Evolutionary conservation across 2,113 vertebrate genomes (phyloP), one percentile per base, ranked within the genome.

Genomic region (Cathartes aura): DNA sequence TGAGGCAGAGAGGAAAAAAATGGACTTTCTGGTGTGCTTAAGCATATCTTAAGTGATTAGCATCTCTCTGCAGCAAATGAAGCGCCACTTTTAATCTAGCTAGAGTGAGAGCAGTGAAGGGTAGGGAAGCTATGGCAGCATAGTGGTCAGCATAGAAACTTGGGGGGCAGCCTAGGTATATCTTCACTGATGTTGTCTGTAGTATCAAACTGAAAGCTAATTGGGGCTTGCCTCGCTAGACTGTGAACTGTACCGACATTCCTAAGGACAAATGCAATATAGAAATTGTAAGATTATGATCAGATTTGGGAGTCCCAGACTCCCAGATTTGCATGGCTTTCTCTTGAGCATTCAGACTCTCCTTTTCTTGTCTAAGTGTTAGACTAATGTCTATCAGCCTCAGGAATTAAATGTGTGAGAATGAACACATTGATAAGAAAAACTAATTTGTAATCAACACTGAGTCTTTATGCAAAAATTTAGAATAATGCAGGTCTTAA

Each of bases 361-460:
- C 87, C 94, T 95, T 95, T 91, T 92, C 95, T 97, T 96, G 48
- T 85, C 95, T 94, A 96, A 96, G 94, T 97, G 95, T 95, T 96
- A 97, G 94, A 97, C 95, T 95, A 95, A 93, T 85, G 96, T 96
- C 93, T 97, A 89, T 96, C 96, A 96, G 92, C 79, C 93, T 93
- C 76, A 96, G 95, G 90, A 96, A 96, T 92, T 93, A 92, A 95
- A 93, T 93, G 92, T 97, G 96, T 5, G 95, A 97, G 97, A 97
- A 89, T 62, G 95, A 97, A 96, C 92, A 95, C 96, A 97, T 89
- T 97, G 93, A 95, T 97, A 95, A 97, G 95, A 91, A 92, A 94
- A 96, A 84, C 93, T 95, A 97, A 97, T 96, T 94, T 96, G 90
- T 96, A 97, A 96, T 92, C 96, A 92, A 94, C 96, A 40, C 89